Conservation (phyloP, 1,140 invertebrate species). For the Rhynchophorus ferrugineus region DNA sequence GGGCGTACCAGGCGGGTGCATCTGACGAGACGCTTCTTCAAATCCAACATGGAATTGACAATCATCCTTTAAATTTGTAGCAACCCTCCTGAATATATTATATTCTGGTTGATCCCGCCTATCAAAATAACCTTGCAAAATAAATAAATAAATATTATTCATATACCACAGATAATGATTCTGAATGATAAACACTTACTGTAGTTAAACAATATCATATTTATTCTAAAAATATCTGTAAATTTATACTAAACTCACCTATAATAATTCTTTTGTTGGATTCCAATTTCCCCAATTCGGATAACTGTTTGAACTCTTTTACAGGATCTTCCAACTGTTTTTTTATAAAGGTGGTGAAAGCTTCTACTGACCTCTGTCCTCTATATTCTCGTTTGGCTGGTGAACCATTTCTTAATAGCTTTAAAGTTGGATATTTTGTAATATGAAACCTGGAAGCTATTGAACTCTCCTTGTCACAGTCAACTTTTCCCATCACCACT, state of each 20-base stretch:
- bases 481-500: slow-evolving; percentile 93
- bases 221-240: too few relatives aligned
- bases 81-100: slow-evolving; percentile 71
- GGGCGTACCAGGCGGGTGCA: slow-evolving; percentile 74
- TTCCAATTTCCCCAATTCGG: slow-evolving; percentile 72
- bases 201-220: too few relatives aligned
- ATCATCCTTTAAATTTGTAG: slow-evolving; percentile 87
- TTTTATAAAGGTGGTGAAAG: slow-evolving; percentile 78
- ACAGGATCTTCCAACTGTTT: slow-evolving; percentile 90
- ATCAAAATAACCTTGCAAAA: slow-evolving; percentile 75
- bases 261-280: slow-evolving; percentile 88
- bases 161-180: too few relatives aligned
- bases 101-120: slow-evolving; percentile 73
- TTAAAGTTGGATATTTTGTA: slow-evolving; percentile 96
- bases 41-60: slow-evolving; percentile 91
- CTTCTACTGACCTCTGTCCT: slow-evolving; percentile 72
- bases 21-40: slow-evolving; percentile 73
- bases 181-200: too few relatives aligned
- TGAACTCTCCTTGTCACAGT: slow-evolving; percentile 84
- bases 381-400: slow-evolving; percentile 92
- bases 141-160: too few relatives aligned
- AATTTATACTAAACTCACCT: slow-evolving; percentile 50
- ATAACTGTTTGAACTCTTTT: slow-evolving; percentile 64
- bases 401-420: slow-evolving; percentile 91
- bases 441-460: slow-evolving; percentile 90